A percentile compares a stretch with the other conserved stretches of the same genome.
Evolutionary conservation across 2,888 invertebrate genomes (phyloP).

Genomic region (Amitus sp.): DNA sequence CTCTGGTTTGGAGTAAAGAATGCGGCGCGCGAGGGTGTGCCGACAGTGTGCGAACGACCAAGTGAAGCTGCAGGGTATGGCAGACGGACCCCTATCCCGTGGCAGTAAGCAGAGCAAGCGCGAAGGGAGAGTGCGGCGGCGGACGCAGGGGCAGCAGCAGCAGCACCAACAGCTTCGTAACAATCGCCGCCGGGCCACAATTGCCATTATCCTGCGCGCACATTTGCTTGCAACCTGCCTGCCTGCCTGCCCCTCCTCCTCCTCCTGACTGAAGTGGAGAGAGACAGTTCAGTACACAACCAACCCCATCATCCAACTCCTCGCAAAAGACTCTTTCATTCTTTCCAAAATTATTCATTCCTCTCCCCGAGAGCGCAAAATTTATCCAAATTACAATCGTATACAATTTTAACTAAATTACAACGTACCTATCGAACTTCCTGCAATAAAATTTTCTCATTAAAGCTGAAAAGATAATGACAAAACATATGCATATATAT

Average conservation of each 20-base stretch:
- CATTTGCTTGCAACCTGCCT: conserved; percentile 66
- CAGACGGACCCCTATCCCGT: conserved; percentile 63
- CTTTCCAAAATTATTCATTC: too few relatives aligned
- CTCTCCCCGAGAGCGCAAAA: background rate
- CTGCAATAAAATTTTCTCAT: conserved; percentile 56
- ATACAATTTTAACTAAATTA: conserved; percentile 63
- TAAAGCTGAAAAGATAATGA: conserved; percentile 57
- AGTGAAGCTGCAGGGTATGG: conserved; percentile 65
- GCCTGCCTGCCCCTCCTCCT: too few relatives aligned
- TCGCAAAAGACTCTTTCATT: too few relatives aligned
- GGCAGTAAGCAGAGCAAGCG: conserved; percentile 59
- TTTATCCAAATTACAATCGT: too few relatives aligned
- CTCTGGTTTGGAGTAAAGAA: conserved; percentile 67
- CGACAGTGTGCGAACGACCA: conserved; percentile 65
- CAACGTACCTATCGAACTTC: conserved; percentile 65
- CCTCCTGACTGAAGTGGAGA: conserved; percentile 66
- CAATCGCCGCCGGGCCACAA: too few relatives aligned
- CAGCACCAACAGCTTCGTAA: conserved; percentile 63
- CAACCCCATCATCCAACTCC: background rate
- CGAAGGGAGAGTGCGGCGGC: too few relatives aligned
- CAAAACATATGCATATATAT: too few relatives aligned
- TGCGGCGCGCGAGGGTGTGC: conserved; percentile 66
- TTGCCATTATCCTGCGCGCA: too few relatives aligned
- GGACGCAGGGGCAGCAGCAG: too few relatives aligned
- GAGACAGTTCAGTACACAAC: conserved; percentile 65